Conservation (phyloP, 2,888 invertebrate genomes). For the Chaetogeoica ovagalla region DNA sequence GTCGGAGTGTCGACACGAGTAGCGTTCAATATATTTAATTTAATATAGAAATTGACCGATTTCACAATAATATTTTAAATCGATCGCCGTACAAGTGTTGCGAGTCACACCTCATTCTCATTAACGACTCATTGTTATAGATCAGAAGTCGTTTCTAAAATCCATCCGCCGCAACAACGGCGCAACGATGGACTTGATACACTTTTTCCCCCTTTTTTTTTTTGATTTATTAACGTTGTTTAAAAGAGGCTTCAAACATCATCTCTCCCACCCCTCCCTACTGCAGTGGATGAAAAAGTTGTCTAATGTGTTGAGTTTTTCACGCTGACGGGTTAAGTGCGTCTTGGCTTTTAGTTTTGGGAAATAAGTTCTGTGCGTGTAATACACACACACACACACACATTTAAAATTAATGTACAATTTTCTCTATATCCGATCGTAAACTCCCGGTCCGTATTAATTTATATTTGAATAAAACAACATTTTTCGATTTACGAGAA, state of each 20-base stretch:
- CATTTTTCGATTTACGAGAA: conserved; percentile 41
- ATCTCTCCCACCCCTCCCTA: too few species aligned
- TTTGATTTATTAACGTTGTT: conserved; percentile 48
- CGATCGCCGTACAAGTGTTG: too few species aligned
- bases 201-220: not conserved
- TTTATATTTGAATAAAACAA: conserved; percentile 50
- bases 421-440: conserved; percentile 11
- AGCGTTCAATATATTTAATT: too few species aligned
- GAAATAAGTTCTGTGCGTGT: conserved; percentile 25
- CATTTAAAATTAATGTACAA: conserved; percentile 4
- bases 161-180: not conserved
- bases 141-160: conserved; percentile 25
- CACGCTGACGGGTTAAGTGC: conserved; percentile 36
- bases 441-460: conserved; percentile 2
- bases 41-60: too few species aligned
- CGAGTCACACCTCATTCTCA: not conserved
- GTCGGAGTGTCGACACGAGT: too few species aligned
- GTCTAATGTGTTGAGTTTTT: conserved; percentile 43
- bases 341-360: conserved; percentile 42
- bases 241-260: conserved; percentile 28
- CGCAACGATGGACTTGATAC: conserved; percentile 31
- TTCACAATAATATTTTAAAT: too few species aligned
- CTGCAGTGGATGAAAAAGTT: conserved; percentile 30
- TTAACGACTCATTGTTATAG: not conserved
- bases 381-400: not conserved